Conservation (phyloP, 1,140 invertebrate species). For the Aricia agestis region DNA sequence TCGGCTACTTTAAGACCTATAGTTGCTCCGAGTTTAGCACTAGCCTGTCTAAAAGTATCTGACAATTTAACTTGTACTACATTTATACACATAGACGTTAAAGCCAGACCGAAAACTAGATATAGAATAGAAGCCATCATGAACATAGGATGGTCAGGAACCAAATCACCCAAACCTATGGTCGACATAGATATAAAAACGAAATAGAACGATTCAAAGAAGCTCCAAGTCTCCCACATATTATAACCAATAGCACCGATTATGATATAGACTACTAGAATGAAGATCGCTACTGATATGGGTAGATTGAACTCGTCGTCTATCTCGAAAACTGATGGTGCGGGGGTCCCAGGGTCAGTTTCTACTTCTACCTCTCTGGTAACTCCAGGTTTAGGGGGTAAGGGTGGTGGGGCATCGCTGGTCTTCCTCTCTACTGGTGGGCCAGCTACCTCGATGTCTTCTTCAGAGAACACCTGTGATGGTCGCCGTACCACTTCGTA, state of each 20-base stretch:
- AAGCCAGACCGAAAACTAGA: constrained; percentile 93
- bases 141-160: constrained; percentile 91
- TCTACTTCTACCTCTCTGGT: constrained; percentile 48
- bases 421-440: constrained; percentile 48
- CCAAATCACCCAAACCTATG: constrained; percentile 93
- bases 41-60: constrained; percentile 89
- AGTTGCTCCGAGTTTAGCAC: constrained; percentile 89
- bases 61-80: constrained; percentile 92
- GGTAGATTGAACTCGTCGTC: constrained; percentile 97
- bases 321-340: constrained; percentile 83
- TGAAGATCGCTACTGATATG: constrained; percentile 88
- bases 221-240: constrained; percentile 88
- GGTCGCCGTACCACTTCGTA: constrained; percentile 86
- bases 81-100: constrained; percentile 98
- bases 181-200: constrained; percentile 97
- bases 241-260: constrained; percentile 87
- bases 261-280: constrained; percentile 90
- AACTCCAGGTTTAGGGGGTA: constrained; percentile 59
- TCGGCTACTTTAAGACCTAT: constrained; percentile 86
- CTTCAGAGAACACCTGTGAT: constrained; percentile 80
- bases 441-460: constrained; percentile 49
- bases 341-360: constrained; percentile 82
- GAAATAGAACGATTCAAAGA: constrained; percentile 95
- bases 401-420: constrained; percentile 58
- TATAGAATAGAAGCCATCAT: constrained; percentile 96